These are phyloP conservation scores for Sarcophaga rosellei DNA, from an alignment of 2,888 invertebrate species.

Conservation along the genomic window DNA sequence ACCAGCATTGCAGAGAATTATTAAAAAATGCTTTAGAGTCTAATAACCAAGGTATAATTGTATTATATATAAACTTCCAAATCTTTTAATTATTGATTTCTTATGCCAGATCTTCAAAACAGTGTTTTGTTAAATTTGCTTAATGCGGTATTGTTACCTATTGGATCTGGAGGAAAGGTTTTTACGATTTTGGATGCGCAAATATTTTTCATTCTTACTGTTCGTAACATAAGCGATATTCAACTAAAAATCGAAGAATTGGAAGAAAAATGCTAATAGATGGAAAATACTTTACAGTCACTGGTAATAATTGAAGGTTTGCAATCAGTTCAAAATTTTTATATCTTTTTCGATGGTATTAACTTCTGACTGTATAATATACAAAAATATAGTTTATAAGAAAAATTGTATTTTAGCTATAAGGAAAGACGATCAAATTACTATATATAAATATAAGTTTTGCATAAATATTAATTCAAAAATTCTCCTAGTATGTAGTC, in stretches of 20 bases:
- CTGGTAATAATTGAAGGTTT: conserved; percentile 44
- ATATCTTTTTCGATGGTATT: conserved; percentile 25
- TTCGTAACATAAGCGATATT: conserved; percentile 26
- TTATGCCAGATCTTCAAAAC: conserved; percentile 33
- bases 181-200: conserved; percentile 44
- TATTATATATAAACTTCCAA: conserved; percentile 19
- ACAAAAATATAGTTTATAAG: too few species aligned
- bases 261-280: conserved; percentile 24
- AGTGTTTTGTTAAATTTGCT: conserved; percentile 40
- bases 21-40: too few species aligned
- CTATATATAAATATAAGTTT: too few species aligned
- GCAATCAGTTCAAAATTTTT: conserved; percentile 29
- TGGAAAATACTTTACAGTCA: conserved; percentile 38
- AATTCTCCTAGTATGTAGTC: too few species aligned
- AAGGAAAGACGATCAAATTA: too few species aligned
- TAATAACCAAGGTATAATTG: too few species aligned
- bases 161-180: conserved; percentile 36
- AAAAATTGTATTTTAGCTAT: too few species aligned
- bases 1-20: too few species aligned
- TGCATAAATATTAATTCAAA: too few species aligned
- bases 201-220: conserved; percentile 27
- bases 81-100: background rate
- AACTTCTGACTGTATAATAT: too few species aligned
- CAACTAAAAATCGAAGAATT: conserved; percentile 32
- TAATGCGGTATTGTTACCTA: conserved; percentile 29